Conservation (phyloP, 2,113 vertebrate genomes). For the Oreocharis arfaki region DNA sequence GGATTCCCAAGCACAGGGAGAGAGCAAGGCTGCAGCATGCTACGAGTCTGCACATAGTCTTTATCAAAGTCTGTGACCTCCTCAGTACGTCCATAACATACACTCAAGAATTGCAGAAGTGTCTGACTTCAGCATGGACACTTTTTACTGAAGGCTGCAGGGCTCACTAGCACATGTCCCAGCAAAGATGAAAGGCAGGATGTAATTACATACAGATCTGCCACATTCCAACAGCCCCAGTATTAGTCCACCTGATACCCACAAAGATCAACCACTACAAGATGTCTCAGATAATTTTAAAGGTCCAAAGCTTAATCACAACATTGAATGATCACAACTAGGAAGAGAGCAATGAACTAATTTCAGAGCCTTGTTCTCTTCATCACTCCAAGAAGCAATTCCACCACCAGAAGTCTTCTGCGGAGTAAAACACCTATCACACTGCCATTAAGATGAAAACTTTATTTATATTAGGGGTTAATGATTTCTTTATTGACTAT, state of each 20-base stretch:
- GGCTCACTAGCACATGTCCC: neutral
- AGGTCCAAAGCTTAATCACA: neutral
- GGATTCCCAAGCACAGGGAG: neutral
- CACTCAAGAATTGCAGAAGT: neutral
- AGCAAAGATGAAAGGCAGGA: neutral
- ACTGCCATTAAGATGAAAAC: neutral
- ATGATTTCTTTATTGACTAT: neutral
- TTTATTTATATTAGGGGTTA: neutral
- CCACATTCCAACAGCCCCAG: neutral
- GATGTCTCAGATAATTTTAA: neutral
- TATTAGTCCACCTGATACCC: neutral
- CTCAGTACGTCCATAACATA: rapidly evolving
- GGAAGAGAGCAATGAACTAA: neutral
- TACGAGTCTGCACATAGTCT: neutral
- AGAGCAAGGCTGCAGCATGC: neutral
- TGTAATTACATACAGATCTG: rapidly evolving
- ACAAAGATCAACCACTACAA: neutral
- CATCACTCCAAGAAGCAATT: neutral
- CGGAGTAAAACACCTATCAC: neutral
- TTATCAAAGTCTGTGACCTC: neutral
- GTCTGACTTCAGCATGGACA: neutral
- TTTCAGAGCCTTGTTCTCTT: neutral
- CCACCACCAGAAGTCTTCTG: neutral
- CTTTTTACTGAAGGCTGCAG: neutral
- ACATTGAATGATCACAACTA: neutral